phyloP scores from a whole-genome alignment of 2,797 vertebrate genomes.

The Enteromius afrohamiltoni region DNA sequence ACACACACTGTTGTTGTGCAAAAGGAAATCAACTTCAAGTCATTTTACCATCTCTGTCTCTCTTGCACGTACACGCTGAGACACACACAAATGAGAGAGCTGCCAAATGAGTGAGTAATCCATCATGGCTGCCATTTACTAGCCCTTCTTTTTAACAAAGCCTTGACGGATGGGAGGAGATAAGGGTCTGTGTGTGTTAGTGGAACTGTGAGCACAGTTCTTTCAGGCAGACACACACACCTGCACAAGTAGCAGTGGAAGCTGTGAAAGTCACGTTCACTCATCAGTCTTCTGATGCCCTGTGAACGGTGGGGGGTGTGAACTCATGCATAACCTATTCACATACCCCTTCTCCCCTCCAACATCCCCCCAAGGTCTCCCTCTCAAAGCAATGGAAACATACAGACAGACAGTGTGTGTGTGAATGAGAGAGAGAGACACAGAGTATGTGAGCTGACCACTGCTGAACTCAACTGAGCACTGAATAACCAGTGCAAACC shows the following conservation, averaged over 20 bases:
- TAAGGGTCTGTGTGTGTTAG: slow-evolving; percentile 74
- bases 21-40: slow-evolving; percentile 34
- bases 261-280: slow-evolving; percentile 54
- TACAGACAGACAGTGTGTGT: neutral
- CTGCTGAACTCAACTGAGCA: neutral
- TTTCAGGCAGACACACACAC: slow-evolving; percentile 43
- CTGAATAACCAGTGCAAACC: neutral
- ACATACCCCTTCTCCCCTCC: slow-evolving; percentile 11
- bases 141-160: slow-evolving; percentile 73
- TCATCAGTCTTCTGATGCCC: slow-evolving; percentile 45
- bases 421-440: neutral
- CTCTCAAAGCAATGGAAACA: slow-evolving; percentile 25
- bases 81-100: slow-evolving; percentile 71
- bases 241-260: slow-evolving; percentile 24
- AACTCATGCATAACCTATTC: slow-evolving; percentile 50
- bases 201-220: slow-evolving; percentile 63
- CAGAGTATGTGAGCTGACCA: neutral
- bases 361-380: slow-evolving; percentile 12
- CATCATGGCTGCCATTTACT: slow-evolving; percentile 78
- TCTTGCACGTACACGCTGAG: slow-evolving; percentile 54
- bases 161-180: slow-evolving; percentile 74
- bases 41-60: slow-evolving; percentile 14
- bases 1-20: neutral
- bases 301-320: slow-evolving; percentile 35
- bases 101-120: slow-evolving; percentile 74